Conservation (phyloP, 2,113 vertebrate genomes). For the Calypte anna region DNA sequence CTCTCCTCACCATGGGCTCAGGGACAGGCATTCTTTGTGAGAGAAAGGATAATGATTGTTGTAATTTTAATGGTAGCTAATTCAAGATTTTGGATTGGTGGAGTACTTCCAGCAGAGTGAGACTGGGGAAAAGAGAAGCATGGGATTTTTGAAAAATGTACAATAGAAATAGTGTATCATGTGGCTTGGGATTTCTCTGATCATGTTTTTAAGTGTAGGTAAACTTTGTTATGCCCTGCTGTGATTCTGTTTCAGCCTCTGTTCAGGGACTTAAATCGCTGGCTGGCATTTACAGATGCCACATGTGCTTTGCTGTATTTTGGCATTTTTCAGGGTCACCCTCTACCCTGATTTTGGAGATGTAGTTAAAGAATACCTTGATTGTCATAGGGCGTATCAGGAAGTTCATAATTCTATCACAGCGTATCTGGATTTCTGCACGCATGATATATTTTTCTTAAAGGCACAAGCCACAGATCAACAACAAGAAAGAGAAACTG, state of each 20-base stretch:
- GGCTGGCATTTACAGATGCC: rapidly evolving
- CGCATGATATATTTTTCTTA: not conserved
- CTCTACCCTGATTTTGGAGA: not conserved
- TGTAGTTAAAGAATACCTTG: not conserved
- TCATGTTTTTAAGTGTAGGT: rapidly evolving
- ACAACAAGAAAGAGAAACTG: not conserved
- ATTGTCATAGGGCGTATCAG: not conserved
- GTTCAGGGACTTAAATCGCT: not conserved
- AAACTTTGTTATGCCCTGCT: rapidly evolving
- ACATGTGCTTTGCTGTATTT: not conserved
- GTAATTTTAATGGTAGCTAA: not conserved
- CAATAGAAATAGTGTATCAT: not conserved
- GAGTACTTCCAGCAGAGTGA: not conserved
- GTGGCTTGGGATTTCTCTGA: not conserved
- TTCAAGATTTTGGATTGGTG: not conserved
- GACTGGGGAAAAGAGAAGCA: not conserved
- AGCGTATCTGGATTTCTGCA: not conserved
- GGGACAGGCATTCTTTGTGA: not conserved
- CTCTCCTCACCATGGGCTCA: rapidly evolving
- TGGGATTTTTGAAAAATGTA: not conserved
- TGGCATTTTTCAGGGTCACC: not conserved
- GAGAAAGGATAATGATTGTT: not conserved
- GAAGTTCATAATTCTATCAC: not conserved
- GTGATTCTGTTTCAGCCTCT: not conserved
- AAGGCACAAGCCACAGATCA: slow-evolving; percentile 3